A percentile compares a stretch with the other conserved stretches of the same genome.
Evolutionary conservation across 2,113 vertebrate genomes (phyloP).

Genomic region (Aptenodytes patagonicus): DNA sequence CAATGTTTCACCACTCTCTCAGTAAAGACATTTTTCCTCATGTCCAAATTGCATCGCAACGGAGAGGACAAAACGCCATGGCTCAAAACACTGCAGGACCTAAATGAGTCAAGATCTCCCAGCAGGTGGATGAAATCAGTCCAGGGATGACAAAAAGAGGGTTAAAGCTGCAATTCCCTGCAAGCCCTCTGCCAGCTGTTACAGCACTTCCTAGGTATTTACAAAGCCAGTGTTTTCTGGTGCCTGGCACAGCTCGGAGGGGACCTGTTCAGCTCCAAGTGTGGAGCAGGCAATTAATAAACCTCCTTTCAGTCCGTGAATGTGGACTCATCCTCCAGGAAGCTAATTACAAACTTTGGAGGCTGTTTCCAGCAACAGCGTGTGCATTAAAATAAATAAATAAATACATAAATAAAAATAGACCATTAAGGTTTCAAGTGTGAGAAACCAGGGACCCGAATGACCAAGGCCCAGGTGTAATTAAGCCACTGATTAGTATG

Average conservation of each 20-base stretch:
- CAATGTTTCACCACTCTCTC: no score
- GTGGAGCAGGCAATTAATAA: neutral
- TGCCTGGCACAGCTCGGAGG: neutral
- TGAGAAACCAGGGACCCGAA: neutral
- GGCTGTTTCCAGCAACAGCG: neutral
- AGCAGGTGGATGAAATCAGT: neutral
- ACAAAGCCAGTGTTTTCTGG: neutral
- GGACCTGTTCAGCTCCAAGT: neutral
- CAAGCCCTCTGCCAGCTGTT: neutral
- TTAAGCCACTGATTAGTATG: neutral
- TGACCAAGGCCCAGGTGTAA: neutral
- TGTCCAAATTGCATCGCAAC: neutral
- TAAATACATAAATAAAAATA: neutral
- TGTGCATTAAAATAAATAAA: neutral
- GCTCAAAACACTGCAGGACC: neutral
- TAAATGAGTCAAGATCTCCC: neutral
- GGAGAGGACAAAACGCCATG: neutral
- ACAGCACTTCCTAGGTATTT: neutral
- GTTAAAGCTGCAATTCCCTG: neutral
- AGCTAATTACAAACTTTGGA: neutral
- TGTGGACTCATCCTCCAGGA: neutral
- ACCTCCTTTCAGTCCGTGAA: neutral
- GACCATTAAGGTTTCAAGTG: neutral
- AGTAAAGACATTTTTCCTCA: no score
- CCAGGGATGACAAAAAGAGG: neutral